Evolutionary conservation across 2,797 vertebrate genomes (phyloP).

Genomic region (Megaceryle alcyon): DNA sequence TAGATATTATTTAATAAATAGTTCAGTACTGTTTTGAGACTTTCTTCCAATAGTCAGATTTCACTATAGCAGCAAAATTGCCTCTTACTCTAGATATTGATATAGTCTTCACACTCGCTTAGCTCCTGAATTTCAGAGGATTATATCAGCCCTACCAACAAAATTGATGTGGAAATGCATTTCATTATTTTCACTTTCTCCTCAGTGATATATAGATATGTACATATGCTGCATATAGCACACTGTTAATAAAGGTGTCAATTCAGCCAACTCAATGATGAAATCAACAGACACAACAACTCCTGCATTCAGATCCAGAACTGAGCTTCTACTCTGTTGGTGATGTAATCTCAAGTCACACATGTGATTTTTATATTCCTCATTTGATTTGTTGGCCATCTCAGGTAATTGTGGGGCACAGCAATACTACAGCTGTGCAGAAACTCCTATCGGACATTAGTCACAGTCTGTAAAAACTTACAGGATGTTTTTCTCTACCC

Average conservation of each 20-base stretch:
- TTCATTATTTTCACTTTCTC: background rate
- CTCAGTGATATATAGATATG: background rate
- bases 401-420: background rate
- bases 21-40: conserved; percentile 1
- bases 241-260: background rate
- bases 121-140: background rate
- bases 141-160: background rate
- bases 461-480: background rate
- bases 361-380: background rate
- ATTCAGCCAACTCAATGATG: background rate
- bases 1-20: conserved; percentile 58
- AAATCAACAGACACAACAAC: background rate
- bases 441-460: background rate
- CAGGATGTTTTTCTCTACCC: background rate
- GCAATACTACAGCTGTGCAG: background rate
- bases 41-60: background rate
- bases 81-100: background rate
- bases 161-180: background rate
- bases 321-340: background rate
- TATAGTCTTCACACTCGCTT: background rate
- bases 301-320: background rate
- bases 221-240: background rate
- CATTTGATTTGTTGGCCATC: background rate
- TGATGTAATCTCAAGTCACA: background rate
- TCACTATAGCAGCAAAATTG: background rate